Conservation (phyloP, 1,140 invertebrate species). For the Neodiprion virginianus region DNA sequence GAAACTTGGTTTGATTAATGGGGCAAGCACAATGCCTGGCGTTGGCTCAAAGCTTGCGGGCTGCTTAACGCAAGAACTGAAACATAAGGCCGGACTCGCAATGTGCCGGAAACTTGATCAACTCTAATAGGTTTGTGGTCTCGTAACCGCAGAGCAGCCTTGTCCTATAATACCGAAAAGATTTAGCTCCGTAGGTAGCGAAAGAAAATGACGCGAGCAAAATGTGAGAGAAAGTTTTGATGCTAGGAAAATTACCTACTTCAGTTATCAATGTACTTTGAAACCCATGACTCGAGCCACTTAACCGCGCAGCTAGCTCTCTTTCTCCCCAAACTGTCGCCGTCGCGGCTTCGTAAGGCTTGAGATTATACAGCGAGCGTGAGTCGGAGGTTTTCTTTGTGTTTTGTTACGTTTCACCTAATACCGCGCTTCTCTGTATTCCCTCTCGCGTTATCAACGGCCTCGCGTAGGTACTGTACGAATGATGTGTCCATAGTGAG, state of each 20-base stretch:
- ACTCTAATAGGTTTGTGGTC: background rate
- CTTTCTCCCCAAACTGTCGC: background rate
- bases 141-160: no score
- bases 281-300: no score
- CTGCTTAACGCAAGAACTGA: background rate
- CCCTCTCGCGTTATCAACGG: background rate
- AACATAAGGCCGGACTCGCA: background rate
- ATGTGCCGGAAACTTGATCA: background rate
- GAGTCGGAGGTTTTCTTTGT: background rate
- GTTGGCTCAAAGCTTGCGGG: background rate
- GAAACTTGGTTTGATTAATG: conserved; percentile 1
- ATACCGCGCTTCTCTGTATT: background rate
- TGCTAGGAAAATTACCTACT: no score
- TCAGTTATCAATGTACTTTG: no score
- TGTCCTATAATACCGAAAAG: no score
- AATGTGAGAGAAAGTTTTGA: no score
- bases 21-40: background rate
- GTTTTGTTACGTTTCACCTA: background rate
- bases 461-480: background rate
- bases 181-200: no score
- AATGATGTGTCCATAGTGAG: background rate
- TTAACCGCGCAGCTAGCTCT: no score
- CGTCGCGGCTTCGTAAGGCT: background rate
- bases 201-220: no score
- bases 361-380: background rate